Evolutionary conservation across 2,797 vertebrate species (phyloP).

Genomic region (Forpus xanthops): DNA sequence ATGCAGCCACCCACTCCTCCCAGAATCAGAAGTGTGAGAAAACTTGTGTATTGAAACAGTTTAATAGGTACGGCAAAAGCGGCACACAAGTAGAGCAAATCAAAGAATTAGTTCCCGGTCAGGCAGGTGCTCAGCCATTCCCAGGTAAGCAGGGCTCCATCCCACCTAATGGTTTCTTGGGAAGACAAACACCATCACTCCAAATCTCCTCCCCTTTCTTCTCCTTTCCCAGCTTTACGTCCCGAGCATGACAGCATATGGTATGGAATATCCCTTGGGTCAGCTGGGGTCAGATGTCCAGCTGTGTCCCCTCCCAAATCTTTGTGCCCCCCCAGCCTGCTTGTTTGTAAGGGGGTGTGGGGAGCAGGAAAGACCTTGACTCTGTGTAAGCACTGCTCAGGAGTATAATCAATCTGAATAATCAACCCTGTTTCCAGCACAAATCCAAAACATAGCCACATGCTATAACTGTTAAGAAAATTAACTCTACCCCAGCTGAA

Average conservation of each 20-base stretch:
- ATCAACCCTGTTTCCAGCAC: background rate
- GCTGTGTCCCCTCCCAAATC: background rate
- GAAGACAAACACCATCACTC: background rate
- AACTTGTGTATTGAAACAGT: background rate
- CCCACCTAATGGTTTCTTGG: background rate
- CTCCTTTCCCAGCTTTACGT: no score
- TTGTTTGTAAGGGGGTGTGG: no score
- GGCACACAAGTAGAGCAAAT: background rate
- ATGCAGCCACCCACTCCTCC: background rate
- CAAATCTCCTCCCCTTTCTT: background rate
- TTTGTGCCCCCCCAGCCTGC: no score
- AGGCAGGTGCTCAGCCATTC: background rate
- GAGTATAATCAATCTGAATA: background rate
- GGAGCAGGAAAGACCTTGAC: background rate
- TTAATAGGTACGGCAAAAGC: background rate
- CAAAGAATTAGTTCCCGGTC: background rate
- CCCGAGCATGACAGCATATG: background rate
- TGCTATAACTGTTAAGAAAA: background rate
- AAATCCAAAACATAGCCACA: background rate
- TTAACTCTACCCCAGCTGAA: background rate
- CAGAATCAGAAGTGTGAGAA: background rate
- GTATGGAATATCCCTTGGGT: background rate
- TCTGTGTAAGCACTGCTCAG: background rate
- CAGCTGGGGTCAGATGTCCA: background rate
- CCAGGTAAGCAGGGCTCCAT: background rate